These are phyloP conservation scores for Orthonychiurus folsomi DNA, from an alignment of 2,888 invertebrate genomes.

Conservation along the genomic window DNA sequence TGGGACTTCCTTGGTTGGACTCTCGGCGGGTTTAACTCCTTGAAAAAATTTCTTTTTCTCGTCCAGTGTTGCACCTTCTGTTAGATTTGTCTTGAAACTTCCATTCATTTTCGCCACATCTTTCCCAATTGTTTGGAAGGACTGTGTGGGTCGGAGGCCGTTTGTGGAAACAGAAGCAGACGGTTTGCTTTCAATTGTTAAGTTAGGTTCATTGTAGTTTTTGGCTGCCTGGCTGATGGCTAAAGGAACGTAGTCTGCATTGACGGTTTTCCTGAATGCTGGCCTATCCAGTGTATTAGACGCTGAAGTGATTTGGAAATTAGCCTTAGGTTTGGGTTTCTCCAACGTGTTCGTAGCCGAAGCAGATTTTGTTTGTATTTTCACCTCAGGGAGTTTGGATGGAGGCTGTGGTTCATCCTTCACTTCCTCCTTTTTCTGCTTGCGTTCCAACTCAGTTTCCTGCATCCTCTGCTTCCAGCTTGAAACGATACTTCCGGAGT, in stretches of 20 bases:
- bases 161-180: not conserved
- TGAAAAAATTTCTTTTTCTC: conserved; percentile 39
- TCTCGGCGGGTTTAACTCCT: conserved; percentile 36
- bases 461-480: conserved; percentile 35
- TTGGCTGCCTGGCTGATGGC: not conserved
- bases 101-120: not conserved
- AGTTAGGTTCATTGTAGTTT: not conserved
- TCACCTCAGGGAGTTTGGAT: not conserved
- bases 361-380: not conserved
- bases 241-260: not conserved
- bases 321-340: conserved; percentile 3
- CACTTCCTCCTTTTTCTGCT: not conserved
- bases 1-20: conserved; percentile 34
- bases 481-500: conserved; percentile 27
- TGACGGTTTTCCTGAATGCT: not conserved
- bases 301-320: conserved; percentile 11
- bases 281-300: conserved; percentile 14
- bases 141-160: not conserved
- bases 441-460: conserved; percentile 20
- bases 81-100: not conserved
- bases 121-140: not conserved
- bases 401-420: not conserved
- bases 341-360: conserved; percentile 11
- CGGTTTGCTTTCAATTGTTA: not conserved
- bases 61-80: conserved; percentile 10